Percentiles rank a stretch among this genome's conserved stretches.
These are phyloP conservation scores for Heliornis fulica DNA, from an alignment of 2,113 vertebrate genomes.

Conservation along the genomic window DNA sequence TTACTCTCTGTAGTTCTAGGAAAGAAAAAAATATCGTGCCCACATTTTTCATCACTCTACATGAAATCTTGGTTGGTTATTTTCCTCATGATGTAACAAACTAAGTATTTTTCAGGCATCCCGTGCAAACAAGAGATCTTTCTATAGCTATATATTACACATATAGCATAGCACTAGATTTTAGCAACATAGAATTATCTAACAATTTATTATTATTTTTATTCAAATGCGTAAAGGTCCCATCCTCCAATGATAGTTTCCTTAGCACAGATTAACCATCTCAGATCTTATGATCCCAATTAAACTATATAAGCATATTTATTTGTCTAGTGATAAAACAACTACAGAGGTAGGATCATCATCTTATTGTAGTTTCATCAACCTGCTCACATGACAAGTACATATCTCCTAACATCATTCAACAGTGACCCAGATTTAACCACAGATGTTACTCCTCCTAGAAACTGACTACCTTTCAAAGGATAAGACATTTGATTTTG, in stretches of 20 bases:
- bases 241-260: not conserved
- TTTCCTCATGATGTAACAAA: rapidly evolving
- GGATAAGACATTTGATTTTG: not conserved
- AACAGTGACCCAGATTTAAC: not conserved
- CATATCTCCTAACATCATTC: not conserved
- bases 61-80: not conserved
- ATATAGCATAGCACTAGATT: not conserved
- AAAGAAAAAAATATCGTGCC: not conserved
- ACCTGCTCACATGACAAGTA: not conserved
- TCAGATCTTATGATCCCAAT: not conserved
- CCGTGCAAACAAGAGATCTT: not conserved
- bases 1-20: not conserved
- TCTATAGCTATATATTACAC: not conserved
- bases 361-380: not conserved
- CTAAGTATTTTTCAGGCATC: not conserved
- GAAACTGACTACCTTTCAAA: not conserved
- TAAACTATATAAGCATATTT: not conserved
- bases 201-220: not conserved
- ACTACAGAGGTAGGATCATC: not conserved
- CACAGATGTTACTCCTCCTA: not conserved
- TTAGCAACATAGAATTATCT: not conserved
- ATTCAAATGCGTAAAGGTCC: not conserved
- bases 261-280: not conserved
- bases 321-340: not conserved
- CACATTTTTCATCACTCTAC: not conserved